Evolutionary conservation across 2,888 invertebrate species (phyloP), one percentile per base, ranked within the genome.

Genomic region (Myopa testacea): DNA sequence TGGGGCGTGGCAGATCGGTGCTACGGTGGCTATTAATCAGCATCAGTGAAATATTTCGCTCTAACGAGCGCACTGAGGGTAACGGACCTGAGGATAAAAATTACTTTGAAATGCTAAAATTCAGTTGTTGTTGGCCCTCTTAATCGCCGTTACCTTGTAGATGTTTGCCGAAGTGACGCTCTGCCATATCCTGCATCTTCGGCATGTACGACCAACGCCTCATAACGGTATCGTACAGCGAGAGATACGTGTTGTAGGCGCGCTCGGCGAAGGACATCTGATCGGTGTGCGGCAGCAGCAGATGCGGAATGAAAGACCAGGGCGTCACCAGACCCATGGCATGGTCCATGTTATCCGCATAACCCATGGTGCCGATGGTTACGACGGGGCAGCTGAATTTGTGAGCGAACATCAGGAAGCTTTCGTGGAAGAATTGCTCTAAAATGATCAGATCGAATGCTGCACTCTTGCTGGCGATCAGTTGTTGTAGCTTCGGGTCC

Each of bases 21-120:
- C 89, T 89, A 67, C 90, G 88, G 85, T 92, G 92, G 12, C 90
- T 90, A 82, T 92, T 92, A 3, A 90, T 86, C 55, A 92, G 81
- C 78, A 91, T 88, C 50, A 92, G 76, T 0, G 91, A 90, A 8
- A 91, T 89, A 70, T 89, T 90, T 14, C 87, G 89, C 81, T 91
- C 90, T 60, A 92, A 78, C 14, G 91, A 88, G 1, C 86, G 84
- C 1, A 91, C 84, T 6, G 88, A 83, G 0, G 91, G 91, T 10
- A 90, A 75, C 0, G 86, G 81, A 58, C 85, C 88, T 87, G 50
- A 37, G n/a, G 8, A 68, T 40, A 16, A 12, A 16, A 37, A 45
- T 65, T 60, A 50, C 4, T 67, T 45, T 10, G 12, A 34, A 19
- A n/a, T 19, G 37, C 38, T 10, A 4, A 37, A 34, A 40, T 3